These are phyloP conservation scores for Mungos mungo DNA, from an alignment of 2,113 vertebrate species.

Conservation along the genomic window DNA sequence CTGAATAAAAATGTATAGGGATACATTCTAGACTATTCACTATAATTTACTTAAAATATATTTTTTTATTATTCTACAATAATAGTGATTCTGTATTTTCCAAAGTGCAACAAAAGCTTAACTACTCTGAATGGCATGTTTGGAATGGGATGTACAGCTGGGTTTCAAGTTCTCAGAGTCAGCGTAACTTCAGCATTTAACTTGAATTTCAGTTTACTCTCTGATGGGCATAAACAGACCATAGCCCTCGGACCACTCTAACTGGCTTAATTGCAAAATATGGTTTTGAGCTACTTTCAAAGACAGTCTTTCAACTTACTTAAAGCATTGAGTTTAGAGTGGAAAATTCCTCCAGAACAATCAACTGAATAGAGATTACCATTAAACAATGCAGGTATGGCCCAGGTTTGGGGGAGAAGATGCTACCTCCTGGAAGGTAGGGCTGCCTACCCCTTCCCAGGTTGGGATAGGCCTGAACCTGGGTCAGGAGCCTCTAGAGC, in stretches of 20 bases:
- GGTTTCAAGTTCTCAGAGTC: neutral
- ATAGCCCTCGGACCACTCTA: neutral
- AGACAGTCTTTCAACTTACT: neutral
- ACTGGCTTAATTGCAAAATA: slow-evolving; percentile 22
- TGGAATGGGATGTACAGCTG: neutral
- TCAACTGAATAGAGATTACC: neutral
- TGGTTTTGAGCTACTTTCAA: slow-evolving; percentile 2
- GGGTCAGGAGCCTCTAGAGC: neutral
- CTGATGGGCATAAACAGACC: neutral
- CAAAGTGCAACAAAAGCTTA: neutral
- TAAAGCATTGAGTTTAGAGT: neutral
- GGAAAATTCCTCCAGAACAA: neutral
- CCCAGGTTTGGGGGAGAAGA: neutral
- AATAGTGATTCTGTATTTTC: neutral
- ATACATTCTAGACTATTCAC: neutral
- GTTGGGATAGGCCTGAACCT: neutral
- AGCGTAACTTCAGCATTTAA: neutral
- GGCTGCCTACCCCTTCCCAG: neutral
- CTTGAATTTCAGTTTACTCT: neutral
- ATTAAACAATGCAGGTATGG: neutral
- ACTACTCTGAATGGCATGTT: neutral
- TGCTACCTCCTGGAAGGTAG: neutral
- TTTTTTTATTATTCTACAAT: neutral
- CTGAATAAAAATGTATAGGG: neutral
- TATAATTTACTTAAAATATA: neutral